Evolutionary conservation across 2,113 vertebrate species (phyloP).

Genomic region (Scortum barcoo): DNA sequence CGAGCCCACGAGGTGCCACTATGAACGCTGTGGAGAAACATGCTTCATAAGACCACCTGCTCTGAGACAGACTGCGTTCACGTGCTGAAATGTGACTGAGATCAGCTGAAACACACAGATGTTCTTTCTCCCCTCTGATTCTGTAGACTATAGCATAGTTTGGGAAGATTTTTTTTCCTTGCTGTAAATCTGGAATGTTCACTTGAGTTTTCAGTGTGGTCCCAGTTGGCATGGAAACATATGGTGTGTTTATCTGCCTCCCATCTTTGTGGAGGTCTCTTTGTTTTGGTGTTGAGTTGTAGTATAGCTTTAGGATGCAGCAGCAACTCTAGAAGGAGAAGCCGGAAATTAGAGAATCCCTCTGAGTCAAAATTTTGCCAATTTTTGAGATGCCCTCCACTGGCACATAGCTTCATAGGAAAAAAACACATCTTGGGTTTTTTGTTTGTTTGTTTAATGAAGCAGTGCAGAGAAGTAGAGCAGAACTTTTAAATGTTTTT

Average conservation of each 20-base stretch:
- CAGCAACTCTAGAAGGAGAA: not conserved
- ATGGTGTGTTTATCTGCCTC: not conserved
- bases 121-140: not conserved
- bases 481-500: not conserved
- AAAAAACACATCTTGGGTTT: not conserved
- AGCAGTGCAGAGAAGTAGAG: not conserved
- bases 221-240: not conserved
- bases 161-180: rapidly evolving
- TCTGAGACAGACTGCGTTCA: not conserved
- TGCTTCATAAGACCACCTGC: not conserved
- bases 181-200: not conserved
- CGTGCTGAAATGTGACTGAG: not conserved
- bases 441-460: not conserved
- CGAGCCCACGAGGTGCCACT: conserved; percentile 19
- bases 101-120: conserved; percentile 29
- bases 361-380: not conserved
- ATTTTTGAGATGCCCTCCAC: not conserved
- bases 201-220: not conserved
- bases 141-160: not conserved
- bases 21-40: not conserved
- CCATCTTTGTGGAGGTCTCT: not conserved
- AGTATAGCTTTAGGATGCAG: not conserved
- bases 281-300: not conserved
- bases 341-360: not conserved
- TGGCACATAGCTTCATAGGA: not conserved